Conservation (phyloP, 2,888 invertebrate species). For the Ctenicera cuprea region DNA sequence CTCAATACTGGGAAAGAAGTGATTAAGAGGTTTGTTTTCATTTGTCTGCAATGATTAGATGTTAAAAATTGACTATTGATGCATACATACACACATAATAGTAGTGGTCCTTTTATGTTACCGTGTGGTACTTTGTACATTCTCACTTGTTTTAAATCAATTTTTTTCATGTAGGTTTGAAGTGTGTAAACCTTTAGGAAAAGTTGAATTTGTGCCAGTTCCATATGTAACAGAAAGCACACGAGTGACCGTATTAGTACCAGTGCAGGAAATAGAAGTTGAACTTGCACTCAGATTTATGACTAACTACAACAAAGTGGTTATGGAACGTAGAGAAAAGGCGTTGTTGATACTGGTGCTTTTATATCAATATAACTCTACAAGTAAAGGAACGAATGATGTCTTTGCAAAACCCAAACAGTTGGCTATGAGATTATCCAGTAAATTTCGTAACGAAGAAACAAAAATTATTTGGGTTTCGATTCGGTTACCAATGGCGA, state of each 20-base stretch:
- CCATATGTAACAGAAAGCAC: constrained; percentile 97
- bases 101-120: too few relatives aligned
- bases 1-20: constrained; percentile 71
- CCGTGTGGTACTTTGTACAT: too few relatives aligned
- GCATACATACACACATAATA: too few relatives aligned
- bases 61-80: too few relatives aligned
- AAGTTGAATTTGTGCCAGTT: constrained; percentile 91
- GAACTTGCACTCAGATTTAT: constrained; percentile 81
- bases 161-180: constrained; percentile 77
- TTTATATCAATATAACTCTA: constrained; percentile 78
- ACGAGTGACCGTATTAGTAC: constrained; percentile 85
- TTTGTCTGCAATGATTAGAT: too few relatives aligned
- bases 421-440: constrained; percentile 77
- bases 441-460: constrained; percentile 81
- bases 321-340: constrained; percentile 85
- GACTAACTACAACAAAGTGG: constrained; percentile 79
- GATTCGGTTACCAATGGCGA: constrained; percentile 75
- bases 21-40: constrained; percentile 72
- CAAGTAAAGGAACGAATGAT: constrained; percentile 77
- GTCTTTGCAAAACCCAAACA: constrained; percentile 76
- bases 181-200: constrained; percentile 88
- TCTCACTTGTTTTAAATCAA: too few relatives aligned
- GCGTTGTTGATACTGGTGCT: constrained; percentile 85
- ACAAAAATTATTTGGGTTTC: constrained; percentile 83
- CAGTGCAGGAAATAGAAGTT: constrained; percentile 77